phyloP scores from a whole-genome alignment of 2,888 invertebrate genomes.

The Andrena marginata region DNA sequence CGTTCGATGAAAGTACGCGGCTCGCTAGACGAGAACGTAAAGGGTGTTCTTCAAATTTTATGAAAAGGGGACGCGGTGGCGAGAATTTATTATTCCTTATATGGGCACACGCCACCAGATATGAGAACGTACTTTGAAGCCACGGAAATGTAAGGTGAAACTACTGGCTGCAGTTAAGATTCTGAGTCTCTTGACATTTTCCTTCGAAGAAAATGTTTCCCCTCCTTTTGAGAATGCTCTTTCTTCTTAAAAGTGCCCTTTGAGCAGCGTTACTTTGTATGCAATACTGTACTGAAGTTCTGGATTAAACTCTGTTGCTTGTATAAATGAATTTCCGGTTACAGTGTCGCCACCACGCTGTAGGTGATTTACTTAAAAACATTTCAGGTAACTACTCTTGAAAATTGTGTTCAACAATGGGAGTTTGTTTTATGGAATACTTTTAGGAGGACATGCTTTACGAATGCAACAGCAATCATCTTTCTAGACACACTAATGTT shows the following conservation, averaged over 20 bases:
- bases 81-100: conserved; percentile 57
- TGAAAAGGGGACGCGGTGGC: conserved; percentile 40
- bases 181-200: not conserved
- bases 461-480: no score
- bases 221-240: conserved; percentile 25
- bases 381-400: not conserved
- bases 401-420: not conserved
- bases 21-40: conserved; percentile 31
- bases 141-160: conserved; percentile 34
- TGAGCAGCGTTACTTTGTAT: not conserved
- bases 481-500: no score
- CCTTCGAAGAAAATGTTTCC: conserved; percentile 10
- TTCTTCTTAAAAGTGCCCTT: not conserved
- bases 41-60: conserved; percentile 62
- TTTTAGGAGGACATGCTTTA: no score
- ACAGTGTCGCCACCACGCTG: not conserved
- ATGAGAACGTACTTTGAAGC: conserved; percentile 38
- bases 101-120: conserved; percentile 18
- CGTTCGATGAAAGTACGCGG: conserved; percentile 29
- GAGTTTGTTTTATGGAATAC: no score
- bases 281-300: not conserved
- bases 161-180: conserved; percentile 14
- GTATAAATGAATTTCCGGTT: not conserved
- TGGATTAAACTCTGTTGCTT: not conserved
- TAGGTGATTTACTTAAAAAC: not conserved